These are phyloP conservation scores for Anisognathus igniventris DNA, from an alignment of 2,797 vertebrate species.

Conservation along the genomic window DNA sequence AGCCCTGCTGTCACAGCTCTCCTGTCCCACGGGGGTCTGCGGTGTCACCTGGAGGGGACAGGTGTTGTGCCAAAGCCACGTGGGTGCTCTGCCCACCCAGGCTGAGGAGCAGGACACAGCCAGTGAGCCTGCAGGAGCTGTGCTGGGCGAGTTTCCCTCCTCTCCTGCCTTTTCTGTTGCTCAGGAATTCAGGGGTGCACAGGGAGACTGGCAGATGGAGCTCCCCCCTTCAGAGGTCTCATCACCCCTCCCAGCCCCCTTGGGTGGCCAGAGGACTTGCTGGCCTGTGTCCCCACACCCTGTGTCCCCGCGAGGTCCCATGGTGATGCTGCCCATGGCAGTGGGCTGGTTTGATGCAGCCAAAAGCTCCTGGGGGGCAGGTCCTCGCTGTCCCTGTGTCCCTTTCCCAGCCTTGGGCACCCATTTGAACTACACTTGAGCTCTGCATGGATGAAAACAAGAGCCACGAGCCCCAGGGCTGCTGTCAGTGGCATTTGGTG, in stretches of 20 bases:
- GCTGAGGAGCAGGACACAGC: background rate
- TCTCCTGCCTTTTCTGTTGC: background rate
- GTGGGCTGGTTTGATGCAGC: background rate
- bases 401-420: background rate
- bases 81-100: background rate
- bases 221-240: background rate
- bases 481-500: background rate
- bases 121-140: background rate
- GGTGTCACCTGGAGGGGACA: background rate
- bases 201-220: background rate
- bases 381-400: background rate
- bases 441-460: background rate
- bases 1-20: background rate
- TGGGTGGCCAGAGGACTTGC: background rate
- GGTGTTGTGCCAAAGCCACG: background rate
- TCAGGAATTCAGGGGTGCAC: background rate
- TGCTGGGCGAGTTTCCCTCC: background rate
- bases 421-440: background rate
- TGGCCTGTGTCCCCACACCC: background rate
- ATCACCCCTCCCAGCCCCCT: background rate
- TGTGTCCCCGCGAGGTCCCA: rapidly evolving
- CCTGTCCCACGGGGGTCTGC: background rate
- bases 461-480: background rate
- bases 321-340: rapidly evolving
- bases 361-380: background rate